Conservation (phyloP, 2,888 invertebrate species). For the Plusia festucae region DNA sequence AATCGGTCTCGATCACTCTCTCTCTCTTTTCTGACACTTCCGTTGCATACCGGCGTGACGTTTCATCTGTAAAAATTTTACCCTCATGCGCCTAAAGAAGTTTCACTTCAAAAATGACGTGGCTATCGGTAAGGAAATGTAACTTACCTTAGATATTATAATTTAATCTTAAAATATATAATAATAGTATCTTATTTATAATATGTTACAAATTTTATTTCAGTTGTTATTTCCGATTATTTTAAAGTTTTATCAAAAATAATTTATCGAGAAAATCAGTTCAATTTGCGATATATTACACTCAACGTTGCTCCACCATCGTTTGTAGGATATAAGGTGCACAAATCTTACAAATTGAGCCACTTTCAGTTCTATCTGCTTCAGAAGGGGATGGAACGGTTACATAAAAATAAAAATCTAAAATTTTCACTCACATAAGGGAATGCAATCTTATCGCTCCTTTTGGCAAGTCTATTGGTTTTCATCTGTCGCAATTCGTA, state of each 20-base stretch:
- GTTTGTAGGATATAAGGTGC: slow-evolving; percentile 13
- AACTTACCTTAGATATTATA: too few species aligned
- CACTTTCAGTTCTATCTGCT: slow-evolving; percentile 44
- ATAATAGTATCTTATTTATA: too few species aligned
- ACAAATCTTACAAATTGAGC: slow-evolving; percentile 34
- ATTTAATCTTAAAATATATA: too few species aligned
- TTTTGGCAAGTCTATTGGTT: slow-evolving; percentile 6
- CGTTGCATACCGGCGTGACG: too few species aligned
- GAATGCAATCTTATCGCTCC: slow-evolving; percentile 21
- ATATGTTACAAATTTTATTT: neutral
- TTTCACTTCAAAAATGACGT: too few species aligned
- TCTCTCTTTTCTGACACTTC: too few species aligned
- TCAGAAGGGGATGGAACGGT: slow-evolving; percentile 7
- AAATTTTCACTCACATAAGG: slow-evolving; percentile 18
- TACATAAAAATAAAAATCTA: slow-evolving; percentile 28
- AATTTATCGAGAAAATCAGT: slow-evolving; percentile 1
- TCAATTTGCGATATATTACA: slow-evolving; percentile 2
- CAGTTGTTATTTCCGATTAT: neutral
- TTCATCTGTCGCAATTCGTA: slow-evolving; percentile 10
- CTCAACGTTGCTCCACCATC: neutral
- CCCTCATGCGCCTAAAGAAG: too few species aligned
- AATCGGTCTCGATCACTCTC: too few species aligned
- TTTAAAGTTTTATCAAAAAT: neutral
- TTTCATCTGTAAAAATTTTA: too few species aligned
- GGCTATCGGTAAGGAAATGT: too few species aligned